Percentiles rank a stretch among this genome's conserved stretches.
Conservation (phyloP, 2,113 vertebrate genomes). For the Oxyruncus cristatus region DNA sequence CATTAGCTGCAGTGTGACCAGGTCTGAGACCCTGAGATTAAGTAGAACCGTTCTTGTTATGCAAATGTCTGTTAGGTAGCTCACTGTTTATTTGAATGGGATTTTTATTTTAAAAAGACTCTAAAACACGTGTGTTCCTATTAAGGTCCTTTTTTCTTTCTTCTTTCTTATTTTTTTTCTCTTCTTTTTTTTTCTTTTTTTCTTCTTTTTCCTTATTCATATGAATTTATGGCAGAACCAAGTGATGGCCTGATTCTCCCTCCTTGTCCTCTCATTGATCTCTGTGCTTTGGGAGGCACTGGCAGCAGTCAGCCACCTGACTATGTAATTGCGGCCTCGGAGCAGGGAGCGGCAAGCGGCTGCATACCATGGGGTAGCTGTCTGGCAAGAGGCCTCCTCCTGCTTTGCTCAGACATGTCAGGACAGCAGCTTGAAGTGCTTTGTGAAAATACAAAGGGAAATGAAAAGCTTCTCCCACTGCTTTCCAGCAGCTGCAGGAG, state of each 20-base stretch:
- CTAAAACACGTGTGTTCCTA: background rate
- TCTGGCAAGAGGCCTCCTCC: conserved; percentile 68
- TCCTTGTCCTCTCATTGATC: background rate
- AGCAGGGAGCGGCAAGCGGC: conserved; percentile 59
- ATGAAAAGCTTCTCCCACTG: conserved; percentile 24
- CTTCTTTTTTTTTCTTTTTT: fast-evolving
- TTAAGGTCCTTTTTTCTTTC: background rate
- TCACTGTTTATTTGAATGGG: background rate
- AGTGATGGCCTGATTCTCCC: background rate
- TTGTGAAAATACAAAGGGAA: background rate
- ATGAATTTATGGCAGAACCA: background rate
- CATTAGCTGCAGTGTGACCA: background rate
- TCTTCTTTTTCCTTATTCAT: background rate
- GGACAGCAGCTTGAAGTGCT: conserved; percentile 50
- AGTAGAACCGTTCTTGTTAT: background rate
- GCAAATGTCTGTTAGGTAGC: background rate
- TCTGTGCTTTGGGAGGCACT: fast-evolving
- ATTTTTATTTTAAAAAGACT: background rate
- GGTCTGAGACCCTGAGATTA: background rate
- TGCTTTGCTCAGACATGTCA: conserved; percentile 69
- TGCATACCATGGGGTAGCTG: conserved; percentile 52
- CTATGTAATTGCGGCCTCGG: background rate
- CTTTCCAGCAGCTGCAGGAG: background rate
- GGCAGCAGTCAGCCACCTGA: background rate
- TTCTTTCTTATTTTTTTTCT: fast-evolving